These are phyloP conservation scores for Danionella cerebrum DNA, from an alignment of 2,113 vertebrate genomes.

Conservation along the genomic window DNA sequence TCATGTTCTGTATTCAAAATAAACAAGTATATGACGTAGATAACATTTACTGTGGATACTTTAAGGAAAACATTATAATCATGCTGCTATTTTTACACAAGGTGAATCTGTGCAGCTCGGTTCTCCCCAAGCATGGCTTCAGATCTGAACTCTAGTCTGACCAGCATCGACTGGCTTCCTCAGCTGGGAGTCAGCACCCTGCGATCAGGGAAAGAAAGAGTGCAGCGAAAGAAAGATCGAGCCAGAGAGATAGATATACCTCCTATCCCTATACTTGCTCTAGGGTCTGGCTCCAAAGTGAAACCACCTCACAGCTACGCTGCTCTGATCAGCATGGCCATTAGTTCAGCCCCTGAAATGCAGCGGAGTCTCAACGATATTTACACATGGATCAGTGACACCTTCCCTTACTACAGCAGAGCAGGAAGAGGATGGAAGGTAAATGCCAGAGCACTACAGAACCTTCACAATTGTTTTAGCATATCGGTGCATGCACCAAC, in stretches of 20 bases:
- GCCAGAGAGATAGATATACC: conserved; percentile 64
- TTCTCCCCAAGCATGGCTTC: conserved; percentile 74
- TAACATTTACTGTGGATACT: no score
- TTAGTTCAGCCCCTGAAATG: conserved; percentile 83
- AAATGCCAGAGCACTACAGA: conserved; percentile 17
- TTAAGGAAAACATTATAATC: no score
- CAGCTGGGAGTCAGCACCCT: conserved; percentile 78
- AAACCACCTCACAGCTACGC: conserved; percentile 97
- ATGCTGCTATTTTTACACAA: no score
- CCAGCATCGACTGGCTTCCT: conserved; percentile 97
- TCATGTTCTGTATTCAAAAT: background rate
- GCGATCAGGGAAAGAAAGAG: conserved; percentile 82
- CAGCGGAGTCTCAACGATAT: conserved; percentile 95
- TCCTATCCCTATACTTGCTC: conserved; percentile 50
- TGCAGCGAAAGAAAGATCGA: conserved; percentile 71
- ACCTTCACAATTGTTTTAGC: no score
- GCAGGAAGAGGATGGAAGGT: conserved; percentile 96
- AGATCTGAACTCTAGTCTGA: conserved; percentile 90
- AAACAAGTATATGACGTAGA: background rate
- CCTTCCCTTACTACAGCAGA: conserved; percentile 88
- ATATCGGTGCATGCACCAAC: no score
- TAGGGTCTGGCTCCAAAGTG: conserved; percentile 74
- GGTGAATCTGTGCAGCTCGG: conserved; percentile 17
- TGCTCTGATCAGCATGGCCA: conserved; percentile 91
- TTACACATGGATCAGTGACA: conserved; percentile 96